phyloP scores from a whole-genome alignment of 37 sponge, comb jelly and placozoan genomes.

The Haliclona indistincta region DNA sequence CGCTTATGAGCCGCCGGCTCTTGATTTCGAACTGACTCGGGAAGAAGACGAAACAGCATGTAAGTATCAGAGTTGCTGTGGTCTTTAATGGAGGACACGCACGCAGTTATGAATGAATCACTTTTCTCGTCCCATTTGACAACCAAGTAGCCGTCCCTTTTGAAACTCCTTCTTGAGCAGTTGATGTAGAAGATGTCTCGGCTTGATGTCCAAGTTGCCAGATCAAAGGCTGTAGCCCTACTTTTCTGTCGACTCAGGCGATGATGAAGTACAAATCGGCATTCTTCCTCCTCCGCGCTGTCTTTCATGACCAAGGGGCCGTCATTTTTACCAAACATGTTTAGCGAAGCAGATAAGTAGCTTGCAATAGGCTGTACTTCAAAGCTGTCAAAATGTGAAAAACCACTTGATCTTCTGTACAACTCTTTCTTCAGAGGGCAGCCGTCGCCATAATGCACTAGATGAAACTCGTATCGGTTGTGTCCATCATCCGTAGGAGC shows the following conservation, averaged over 20 bases:
- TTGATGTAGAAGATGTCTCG: slow-evolving; percentile 41
- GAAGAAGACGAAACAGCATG: slow-evolving; percentile 35
- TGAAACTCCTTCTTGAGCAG: slow-evolving; percentile 19
- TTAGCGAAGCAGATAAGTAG: slow-evolving; percentile 29
- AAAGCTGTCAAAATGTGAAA: too few relatives aligned
- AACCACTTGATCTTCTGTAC: too few relatives aligned
- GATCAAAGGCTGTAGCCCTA: background rate
- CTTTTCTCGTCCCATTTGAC: too few relatives aligned
- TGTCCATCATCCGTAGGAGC: slow-evolving; percentile 30
- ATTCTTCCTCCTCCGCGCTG: background rate
- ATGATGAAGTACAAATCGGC: slow-evolving; percentile 17
- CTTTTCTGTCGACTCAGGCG: slow-evolving; percentile 3
- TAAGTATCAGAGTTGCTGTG: background rate
- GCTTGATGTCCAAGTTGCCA: slow-evolving; percentile 21
- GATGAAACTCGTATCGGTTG: slow-evolving; percentile 47
- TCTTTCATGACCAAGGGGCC: slow-evolving; percentile 26
- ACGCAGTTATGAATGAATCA: slow-evolving; percentile 23
- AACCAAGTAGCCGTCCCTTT: slow-evolving; percentile 42
- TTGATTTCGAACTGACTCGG: too few relatives aligned
- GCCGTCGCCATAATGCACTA: slow-evolving; percentile 5
- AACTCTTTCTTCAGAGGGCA: too few relatives aligned
- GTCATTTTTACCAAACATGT: slow-evolving; percentile 16
- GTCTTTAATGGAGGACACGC: slow-evolving; percentile 13
- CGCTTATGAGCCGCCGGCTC: too few relatives aligned
- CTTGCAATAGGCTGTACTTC: slow-evolving; percentile 13